Percentiles rank a stretch among this genome's conserved stretches.
Evolutionary conservation across 2,797 vertebrate genomes (phyloP).

Genomic region (Schizopygopsis pylzovi): DNA sequence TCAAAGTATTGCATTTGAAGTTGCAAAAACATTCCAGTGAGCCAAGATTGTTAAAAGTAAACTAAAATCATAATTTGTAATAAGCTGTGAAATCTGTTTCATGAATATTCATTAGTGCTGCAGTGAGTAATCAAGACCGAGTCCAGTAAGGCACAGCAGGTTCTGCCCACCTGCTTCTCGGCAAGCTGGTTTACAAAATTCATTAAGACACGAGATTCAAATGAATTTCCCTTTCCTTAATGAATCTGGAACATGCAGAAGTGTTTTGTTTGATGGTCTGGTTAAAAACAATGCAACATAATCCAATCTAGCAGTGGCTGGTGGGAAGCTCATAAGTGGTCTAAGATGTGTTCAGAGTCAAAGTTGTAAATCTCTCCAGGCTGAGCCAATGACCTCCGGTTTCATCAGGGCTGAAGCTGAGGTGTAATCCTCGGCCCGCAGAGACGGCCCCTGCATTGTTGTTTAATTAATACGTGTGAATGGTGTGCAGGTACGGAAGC

Average conservation of each 20-base stretch:
- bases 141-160: constrained; percentile 15
- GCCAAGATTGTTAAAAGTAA: not conserved
- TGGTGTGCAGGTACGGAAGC: constrained; percentile 47
- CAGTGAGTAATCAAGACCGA: constrained; percentile 1
- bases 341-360: constrained; percentile 23
- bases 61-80: not conserved
- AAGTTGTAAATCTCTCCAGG: constrained; percentile 18
- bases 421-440: constrained; percentile 50
- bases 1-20: not conserved
- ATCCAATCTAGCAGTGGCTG: constrained; percentile 35
- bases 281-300: constrained; percentile 54
- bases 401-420: constrained; percentile 38
- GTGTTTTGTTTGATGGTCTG: constrained; percentile 1
- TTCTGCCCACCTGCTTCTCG: constrained; percentile 11
- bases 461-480: constrained; percentile 59
- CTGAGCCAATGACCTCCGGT: constrained; percentile 40
- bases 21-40: not conserved
- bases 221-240: constrained; percentile 18
- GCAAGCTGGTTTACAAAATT: constrained; percentile 21
- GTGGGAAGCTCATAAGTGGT: constrained; percentile 9
- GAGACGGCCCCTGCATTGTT: constrained; percentile 36
- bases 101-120: constrained; percentile 21
- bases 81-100: not conserved
- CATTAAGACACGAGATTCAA: constrained; percentile 15
- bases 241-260: not conserved